Percentiles rank a stretch among this genome's conserved stretches.
Evolutionary conservation across 2,113 vertebrate genomes (phyloP).

Genomic region (Chauna torquata): DNA sequence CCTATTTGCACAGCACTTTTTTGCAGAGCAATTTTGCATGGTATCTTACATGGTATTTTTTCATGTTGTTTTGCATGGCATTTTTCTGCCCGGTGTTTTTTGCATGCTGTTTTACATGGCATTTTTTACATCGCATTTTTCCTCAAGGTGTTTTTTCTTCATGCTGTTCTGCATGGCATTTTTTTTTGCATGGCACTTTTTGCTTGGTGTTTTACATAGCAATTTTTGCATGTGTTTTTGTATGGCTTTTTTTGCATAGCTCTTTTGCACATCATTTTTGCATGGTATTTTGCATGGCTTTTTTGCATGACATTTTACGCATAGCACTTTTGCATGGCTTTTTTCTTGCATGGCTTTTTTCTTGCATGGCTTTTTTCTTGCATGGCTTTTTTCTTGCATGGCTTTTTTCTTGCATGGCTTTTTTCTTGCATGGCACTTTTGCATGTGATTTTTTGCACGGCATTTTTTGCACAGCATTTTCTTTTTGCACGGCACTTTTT

Average conservation of each 20-base stretch:
- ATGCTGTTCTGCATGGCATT: neutral
- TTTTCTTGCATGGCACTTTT: no score
- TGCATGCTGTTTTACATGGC: neutral
- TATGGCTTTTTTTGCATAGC: no score
- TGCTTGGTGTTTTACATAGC: neutral
- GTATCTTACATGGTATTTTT: neutral
- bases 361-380: no score
- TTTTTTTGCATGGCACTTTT: neutral
- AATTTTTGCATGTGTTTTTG: neutral
- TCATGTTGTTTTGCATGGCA: neutral
- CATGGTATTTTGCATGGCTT: neutral
- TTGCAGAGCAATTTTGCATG: neutral
- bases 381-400: no score
- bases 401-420: no score
- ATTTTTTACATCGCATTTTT: neutral
- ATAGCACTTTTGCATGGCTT: rapidly evolving
- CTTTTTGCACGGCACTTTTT: neutral
- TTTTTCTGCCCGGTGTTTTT: no score
- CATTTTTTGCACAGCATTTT: no score
- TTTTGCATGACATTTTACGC: neutral
- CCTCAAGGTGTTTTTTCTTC: no score
- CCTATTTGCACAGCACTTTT: neutral
- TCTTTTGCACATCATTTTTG: rapidly evolving
- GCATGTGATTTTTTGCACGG: neutral
- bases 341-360: no score